Conservation (phyloP, 2,113 vertebrate genomes). For the Coturnix japonica region DNA sequence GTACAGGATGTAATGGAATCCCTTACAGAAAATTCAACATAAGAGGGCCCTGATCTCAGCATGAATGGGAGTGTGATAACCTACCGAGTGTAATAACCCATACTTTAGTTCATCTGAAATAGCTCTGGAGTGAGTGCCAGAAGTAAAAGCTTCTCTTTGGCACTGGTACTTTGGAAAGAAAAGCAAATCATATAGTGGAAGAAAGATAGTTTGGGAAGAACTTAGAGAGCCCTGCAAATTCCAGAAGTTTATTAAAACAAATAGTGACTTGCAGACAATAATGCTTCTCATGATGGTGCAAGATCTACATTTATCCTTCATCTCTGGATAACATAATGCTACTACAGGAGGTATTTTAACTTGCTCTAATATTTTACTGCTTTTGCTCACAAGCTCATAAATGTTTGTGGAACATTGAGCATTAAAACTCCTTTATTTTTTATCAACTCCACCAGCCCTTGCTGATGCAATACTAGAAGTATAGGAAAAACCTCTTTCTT, state of each 20-base stretch:
- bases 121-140: not conserved
- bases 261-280: not conserved
- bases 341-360: not conserved
- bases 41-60: not conserved
- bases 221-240: not conserved
- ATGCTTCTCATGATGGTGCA: not conserved
- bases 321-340: not conserved
- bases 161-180: not conserved
- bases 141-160: slow-evolving; percentile 16
- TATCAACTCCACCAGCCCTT: slow-evolving; percentile 7
- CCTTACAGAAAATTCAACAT: not conserved
- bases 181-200: not conserved
- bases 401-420: slow-evolving; percentile 30
- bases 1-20: not conserved
- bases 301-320: not conserved
- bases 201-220: not conserved
- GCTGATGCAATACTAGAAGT: slow-evolving; percentile 28
- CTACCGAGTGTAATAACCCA: not conserved
- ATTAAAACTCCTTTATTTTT: slow-evolving; percentile 43
- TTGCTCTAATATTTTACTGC: not conserved
- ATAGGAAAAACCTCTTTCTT: slow-evolving; percentile 2
- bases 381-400: not conserved
- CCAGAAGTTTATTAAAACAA: not conserved
- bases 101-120: slow-evolving; percentile 1
- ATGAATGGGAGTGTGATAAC: not conserved